These are phyloP conservation scores for Eciton burchellii DNA, from an alignment of 1,140 invertebrate genomes.

Conservation along the genomic window DNA sequence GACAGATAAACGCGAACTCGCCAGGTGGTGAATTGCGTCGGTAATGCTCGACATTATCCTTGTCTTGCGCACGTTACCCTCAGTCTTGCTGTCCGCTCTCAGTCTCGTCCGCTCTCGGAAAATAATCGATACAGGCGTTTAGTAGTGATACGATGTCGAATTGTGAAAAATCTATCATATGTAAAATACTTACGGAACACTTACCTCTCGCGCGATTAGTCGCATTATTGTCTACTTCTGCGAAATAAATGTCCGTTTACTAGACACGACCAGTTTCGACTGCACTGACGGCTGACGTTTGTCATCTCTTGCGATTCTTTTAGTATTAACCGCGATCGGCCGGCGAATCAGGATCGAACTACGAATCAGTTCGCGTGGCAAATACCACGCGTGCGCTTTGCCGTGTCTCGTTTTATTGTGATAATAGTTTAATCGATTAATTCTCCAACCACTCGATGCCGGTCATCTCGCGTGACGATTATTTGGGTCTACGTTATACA, in stretches of 20 bases:
- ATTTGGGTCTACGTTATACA: not conserved
- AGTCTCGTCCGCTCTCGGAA: not conserved
- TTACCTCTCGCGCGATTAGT: not conserved
- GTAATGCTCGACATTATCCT: not conserved
- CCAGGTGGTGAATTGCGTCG: not conserved
- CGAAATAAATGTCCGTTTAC: conserved; percentile 15
- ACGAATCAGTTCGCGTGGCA: not conserved
- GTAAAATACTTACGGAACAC: not conserved
- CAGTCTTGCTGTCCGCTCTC: not conserved
- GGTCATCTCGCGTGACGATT: not conserved
- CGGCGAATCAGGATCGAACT: not conserved
- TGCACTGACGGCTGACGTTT: not conserved
- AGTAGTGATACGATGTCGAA: not conserved
- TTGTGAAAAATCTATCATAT: not conserved
- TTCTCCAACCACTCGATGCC: not conserved
- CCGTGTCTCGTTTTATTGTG: not conserved
- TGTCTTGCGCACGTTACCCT: not conserved
- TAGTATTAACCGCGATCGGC: not conserved
- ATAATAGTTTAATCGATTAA: not conserved
- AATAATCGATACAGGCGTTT: conserved; percentile 1
- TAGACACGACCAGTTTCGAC: not conserved
- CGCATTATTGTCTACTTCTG: not conserved
- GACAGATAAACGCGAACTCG: not conserved
- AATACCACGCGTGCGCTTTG: not conserved
- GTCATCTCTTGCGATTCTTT: not conserved